These are phyloP conservation scores for Caenorhabditis sp. DNA, from an alignment of 2,888 invertebrate species.

Conservation along the genomic window DNA sequence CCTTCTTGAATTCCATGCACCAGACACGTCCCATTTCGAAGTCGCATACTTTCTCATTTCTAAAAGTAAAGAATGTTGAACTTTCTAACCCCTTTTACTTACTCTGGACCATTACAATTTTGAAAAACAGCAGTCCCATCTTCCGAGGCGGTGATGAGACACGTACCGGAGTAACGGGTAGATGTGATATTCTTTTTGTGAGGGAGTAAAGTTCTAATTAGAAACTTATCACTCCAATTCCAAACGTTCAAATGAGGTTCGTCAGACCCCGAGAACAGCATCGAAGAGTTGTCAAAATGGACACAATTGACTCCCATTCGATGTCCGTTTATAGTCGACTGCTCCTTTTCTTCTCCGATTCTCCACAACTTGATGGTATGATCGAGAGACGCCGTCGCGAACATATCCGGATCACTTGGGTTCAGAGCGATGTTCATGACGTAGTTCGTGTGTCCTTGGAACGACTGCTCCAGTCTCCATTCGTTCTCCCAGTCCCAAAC, in stretches of 20 bases:
- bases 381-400: constrained; percentile 97
- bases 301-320: constrained; percentile 30
- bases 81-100: too few relatives aligned
- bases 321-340: constrained; percentile 21
- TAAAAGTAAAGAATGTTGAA: too few relatives aligned
- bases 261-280: constrained; percentile 32
- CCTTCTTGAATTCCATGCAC: neutral
- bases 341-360: constrained; percentile 26
- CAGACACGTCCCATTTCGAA: neutral
- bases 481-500: constrained; percentile 99
- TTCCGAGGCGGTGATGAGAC: neutral
- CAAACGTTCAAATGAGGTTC: constrained; percentile 10
- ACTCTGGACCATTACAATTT: too few relatives aligned
- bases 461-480: constrained; percentile 95
- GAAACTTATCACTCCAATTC: too few relatives aligned
- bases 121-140: neutral
- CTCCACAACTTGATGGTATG: constrained; percentile 92
- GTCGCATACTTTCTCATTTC: neutral
- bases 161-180: neutral
- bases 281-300: neutral
- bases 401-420: constrained; percentile 91
- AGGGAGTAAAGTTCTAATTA: too few relatives aligned
- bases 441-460: constrained; percentile 97
- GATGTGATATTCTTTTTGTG: neutral
- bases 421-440: constrained; percentile 99